Percentiles rank a stretch among this genome's conserved stretches.
These are phyloP conservation scores for Odocoileus hemionus DNA, from an alignment of 2,113 vertebrate genomes.

Conservation along the genomic window DNA sequence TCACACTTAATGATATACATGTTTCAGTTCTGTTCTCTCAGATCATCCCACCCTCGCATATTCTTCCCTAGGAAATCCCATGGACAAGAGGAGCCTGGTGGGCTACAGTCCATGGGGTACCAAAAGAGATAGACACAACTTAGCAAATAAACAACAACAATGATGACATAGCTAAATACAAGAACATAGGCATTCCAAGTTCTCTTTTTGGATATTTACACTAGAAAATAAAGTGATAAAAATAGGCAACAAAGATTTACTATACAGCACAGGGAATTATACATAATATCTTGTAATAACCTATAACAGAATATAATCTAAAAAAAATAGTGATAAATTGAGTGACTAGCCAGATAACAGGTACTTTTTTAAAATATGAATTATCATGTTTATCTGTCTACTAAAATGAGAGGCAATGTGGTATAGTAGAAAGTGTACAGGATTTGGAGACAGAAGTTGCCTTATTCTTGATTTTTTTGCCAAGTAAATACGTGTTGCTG, in stretches of 20 bases:
- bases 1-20: neutral
- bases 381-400: neutral
- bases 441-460: neutral
- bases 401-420: neutral
- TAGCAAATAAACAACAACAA: neutral
- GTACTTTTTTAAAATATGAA: neutral
- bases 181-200: neutral
- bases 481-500: neutral
- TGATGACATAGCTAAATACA: neutral
- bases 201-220: neutral
- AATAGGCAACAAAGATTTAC: neutral
- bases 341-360: neutral
- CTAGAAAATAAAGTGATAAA: slow-evolving; percentile 3
- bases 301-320: neutral
- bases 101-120: neutral
- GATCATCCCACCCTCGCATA: neutral
- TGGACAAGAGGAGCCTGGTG: neutral
- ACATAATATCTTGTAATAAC: neutral
- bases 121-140: neutral
- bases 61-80: neutral
- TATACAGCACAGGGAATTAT: neutral
- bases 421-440: neutral
- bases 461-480: neutral
- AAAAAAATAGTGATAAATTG: neutral
- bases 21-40: neutral